A percentile compares a stretch with the other conserved stretches of the same genome.
These are phyloP conservation scores for Lordiphosa stackelbergi DNA, from an alignment of 1,140 invertebrate species.

Conservation along the genomic window DNA sequence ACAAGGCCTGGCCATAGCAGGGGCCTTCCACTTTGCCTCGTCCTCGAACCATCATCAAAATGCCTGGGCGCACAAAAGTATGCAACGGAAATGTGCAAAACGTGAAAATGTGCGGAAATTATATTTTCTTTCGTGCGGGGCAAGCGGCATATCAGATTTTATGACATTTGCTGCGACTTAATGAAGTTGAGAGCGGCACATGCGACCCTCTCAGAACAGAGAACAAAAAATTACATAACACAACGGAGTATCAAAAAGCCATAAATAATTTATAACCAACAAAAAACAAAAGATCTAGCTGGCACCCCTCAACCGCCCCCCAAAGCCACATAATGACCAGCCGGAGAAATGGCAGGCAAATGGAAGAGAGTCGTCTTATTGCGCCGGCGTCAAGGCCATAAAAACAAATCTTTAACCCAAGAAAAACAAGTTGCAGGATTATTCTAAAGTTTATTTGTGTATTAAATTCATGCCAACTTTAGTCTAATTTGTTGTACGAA, in stretches of 20 bases:
- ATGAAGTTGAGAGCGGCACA: conserved; percentile 57
- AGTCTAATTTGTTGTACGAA: no score
- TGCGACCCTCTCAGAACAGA: conserved; percentile 20
- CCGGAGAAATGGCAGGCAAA: conserved; percentile 4
- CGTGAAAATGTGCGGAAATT: conserved; percentile 74
- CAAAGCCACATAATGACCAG: conserved; percentile 27
- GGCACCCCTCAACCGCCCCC: conserved; percentile 11
- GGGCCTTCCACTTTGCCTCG: conserved; percentile 8
- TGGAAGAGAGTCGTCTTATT: neutral
- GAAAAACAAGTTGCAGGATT: no score
- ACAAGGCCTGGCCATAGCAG: neutral
- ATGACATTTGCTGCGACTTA: conserved; percentile 57
- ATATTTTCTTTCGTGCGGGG: conserved; percentile 40
- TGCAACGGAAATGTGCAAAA: conserved; percentile 71
- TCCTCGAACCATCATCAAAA: conserved; percentile 57
- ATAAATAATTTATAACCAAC: conserved; percentile 69
- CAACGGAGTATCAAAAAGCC: conserved; percentile 44
- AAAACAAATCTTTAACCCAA: conserved; percentile 33
- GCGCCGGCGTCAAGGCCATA: conserved; percentile 65
- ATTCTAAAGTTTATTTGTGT: no score
- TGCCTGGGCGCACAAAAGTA: conserved; percentile 65
- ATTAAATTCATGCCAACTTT: no score
- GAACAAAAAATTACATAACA: conserved; percentile 14
- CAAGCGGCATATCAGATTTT: conserved; percentile 53
- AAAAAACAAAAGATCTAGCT: conserved; percentile 50